Base-by-base conservation (phyloP, 2,888 invertebrate species). In the Quadroppia sp. region DNA sequence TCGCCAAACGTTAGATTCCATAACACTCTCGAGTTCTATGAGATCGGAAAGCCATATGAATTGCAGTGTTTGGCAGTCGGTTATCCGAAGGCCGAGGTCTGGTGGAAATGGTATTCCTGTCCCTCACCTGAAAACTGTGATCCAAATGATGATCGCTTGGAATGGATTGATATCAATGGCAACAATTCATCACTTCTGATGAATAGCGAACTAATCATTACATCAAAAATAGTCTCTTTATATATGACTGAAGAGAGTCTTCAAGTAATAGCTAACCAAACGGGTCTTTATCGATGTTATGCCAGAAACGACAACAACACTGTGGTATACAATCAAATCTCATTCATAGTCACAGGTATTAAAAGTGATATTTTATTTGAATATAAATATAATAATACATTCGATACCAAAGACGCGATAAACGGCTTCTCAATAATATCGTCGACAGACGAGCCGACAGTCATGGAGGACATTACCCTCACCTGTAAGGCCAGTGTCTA, bases 401-500 rank as follows among this genome's bases (percentile, higher is more conserved):
- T 36, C 11, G 36, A 36, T 36, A 36, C 11, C 4, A 32, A 76
- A 85, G 86, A 87, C 79, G 82, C 85, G 4, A 75, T 80, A 48
- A 80, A 82, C 53, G 85, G 85, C 13, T 83, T 84, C 74, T 81
- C 81, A 56, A 80, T 84, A 23, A 81, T 81, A 0, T 61, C 74
- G 13, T 75, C 78, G 4, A 69, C 74, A 3, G 36, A 50, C 53
- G 76, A 59, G 78, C 78, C 85, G 1, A 85, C 87, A 0, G 82
- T 83, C 40, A 87, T 86, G 0, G 88, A 89, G 76, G 79, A 84
- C 73, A 79, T 88, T 0, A 82, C 81, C 20, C 77, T 89, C 7
- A 84, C 82, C 6, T 89, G 89, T 80, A 86, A 85, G 2, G 87
- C 86, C 0, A 84, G 87, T 0, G 82, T 84, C 23, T 84, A 85